Evolutionary conservation across 2,113 vertebrate species (phyloP).

Genomic region (Boleophthalmus pectinirostris): DNA sequence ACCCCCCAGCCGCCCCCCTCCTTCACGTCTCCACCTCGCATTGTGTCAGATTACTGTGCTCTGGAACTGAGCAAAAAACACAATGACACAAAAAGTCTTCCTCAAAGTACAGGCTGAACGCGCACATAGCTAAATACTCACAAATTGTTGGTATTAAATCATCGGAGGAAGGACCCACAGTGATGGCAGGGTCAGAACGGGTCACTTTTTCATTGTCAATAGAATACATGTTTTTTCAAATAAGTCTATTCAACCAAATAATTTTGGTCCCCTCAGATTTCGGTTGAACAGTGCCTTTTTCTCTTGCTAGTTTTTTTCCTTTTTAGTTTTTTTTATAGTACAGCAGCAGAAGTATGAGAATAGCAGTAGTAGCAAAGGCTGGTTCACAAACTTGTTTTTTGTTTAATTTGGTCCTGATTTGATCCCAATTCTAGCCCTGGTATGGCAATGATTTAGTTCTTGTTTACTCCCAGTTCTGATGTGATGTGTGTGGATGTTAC

Average conservation of each 20-base stretch:
- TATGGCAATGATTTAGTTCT: background rate
- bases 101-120: background rate
- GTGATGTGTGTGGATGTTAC: background rate
- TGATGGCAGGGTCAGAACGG: background rate
- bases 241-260: background rate
- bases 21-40: conserved; percentile 20
- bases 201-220: background rate
- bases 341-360: background rate
- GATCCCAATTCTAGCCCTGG: background rate
- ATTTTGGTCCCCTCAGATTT: background rate
- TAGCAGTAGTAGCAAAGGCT: background rate
- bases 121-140: background rate
- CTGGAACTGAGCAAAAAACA: conserved; percentile 20
- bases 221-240: background rate
- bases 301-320: background rate
- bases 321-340: background rate
- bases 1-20: conserved; percentile 1
- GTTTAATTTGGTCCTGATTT: background rate
- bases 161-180: background rate
- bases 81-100: conserved; percentile 19
- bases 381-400: background rate
- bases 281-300: background rate
- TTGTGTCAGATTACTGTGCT: conserved; percentile 33
- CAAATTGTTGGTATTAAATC: conserved; percentile 2
- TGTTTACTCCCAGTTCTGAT: background rate